phyloP scores from a whole-genome alignment of 2,797 vertebrate species.

The Miichthys miiuy region DNA sequence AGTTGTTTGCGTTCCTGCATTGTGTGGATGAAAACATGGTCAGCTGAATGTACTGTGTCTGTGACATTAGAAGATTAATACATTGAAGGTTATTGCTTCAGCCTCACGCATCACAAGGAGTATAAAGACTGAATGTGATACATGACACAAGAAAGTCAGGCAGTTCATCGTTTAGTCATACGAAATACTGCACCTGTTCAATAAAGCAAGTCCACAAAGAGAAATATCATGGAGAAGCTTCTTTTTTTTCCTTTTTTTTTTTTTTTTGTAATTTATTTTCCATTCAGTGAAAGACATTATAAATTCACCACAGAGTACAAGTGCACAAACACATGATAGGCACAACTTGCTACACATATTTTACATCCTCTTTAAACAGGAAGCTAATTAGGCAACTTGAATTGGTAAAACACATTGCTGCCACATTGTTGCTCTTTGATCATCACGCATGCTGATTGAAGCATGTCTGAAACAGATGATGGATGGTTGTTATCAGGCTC shows the following conservation, averaged over 20 bases:
- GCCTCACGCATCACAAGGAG: slow-evolving; percentile 26
- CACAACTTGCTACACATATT: slow-evolving; percentile 67
- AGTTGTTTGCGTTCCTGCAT: slow-evolving; percentile 4
- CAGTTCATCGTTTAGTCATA: slow-evolving; percentile 5
- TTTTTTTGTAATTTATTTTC: slow-evolving; percentile 28
- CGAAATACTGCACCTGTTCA: slow-evolving; percentile 18
- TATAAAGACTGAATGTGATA: slow-evolving; percentile 21
- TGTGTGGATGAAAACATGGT: slow-evolving; percentile 30
- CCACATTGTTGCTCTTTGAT: slow-evolving; percentile 73
- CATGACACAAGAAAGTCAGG: slow-evolving; percentile 30
- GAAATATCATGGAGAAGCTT: slow-evolving; percentile 18
- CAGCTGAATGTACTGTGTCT: neutral
- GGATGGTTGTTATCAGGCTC: slow-evolving; percentile 65
- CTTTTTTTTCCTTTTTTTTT: neutral
- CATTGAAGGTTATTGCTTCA: slow-evolving; percentile 56
- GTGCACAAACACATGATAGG: slow-evolving; percentile 52
- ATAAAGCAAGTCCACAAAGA: slow-evolving; percentile 25
- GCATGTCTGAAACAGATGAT: slow-evolving; percentile 77
- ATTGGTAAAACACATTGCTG: slow-evolving; percentile 66
- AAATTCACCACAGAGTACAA: slow-evolving; percentile 66
- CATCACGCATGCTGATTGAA: slow-evolving; percentile 76
- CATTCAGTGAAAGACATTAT: slow-evolving; percentile 46
- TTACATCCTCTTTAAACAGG: slow-evolving; percentile 71
- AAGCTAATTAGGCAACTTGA: slow-evolving; percentile 74
- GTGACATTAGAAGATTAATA: slow-evolving; percentile 20